Percentiles rank a stretch among this genome's conserved stretches.
phyloP scores from a whole-genome alignment of 2,797 vertebrate genomes.

The Manis crassicaudata region DNA sequence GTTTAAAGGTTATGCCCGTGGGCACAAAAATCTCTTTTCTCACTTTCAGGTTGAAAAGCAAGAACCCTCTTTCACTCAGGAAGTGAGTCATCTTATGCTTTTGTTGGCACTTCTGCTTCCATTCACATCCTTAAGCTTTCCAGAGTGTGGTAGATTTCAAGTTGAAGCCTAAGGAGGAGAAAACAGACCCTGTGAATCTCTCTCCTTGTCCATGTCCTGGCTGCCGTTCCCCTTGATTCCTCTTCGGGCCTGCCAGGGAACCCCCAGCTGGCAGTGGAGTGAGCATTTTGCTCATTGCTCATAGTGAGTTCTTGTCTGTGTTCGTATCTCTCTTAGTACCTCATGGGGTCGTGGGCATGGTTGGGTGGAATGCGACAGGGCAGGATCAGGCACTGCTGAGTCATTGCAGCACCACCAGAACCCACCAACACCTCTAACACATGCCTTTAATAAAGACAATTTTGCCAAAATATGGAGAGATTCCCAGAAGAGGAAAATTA shows the following conservation, averaged over 20 bases:
- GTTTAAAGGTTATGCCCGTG: not conserved
- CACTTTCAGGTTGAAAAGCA: not conserved
- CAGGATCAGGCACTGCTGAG: not conserved
- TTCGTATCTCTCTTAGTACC: not conserved
- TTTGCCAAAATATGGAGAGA: not conserved
- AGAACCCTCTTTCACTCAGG: not conserved
- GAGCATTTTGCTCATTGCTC: not conserved
- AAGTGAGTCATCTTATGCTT: not conserved
- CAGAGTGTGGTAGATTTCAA: not conserved
- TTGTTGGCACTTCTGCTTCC: not conserved
- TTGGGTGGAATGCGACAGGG: not conserved
- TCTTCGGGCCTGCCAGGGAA: not conserved
- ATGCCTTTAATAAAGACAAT: not conserved
- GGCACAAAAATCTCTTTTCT: not conserved
- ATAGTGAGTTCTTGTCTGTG: not conserved
- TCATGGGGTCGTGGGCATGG: not conserved
- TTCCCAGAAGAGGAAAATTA: not conserved
- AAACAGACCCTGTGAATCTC: not conserved
- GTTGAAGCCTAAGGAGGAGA: not conserved
- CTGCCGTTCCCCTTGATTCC: not conserved
- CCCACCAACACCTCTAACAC: not conserved
- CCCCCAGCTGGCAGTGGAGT: too few relatives aligned
- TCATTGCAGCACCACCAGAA: not conserved
- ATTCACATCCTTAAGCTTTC: not conserved
- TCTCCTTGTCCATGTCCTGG: not conserved